Evolutionary conservation across 2,113 vertebrate genomes (phyloP).

Genomic region (Perca flavescens): DNA sequence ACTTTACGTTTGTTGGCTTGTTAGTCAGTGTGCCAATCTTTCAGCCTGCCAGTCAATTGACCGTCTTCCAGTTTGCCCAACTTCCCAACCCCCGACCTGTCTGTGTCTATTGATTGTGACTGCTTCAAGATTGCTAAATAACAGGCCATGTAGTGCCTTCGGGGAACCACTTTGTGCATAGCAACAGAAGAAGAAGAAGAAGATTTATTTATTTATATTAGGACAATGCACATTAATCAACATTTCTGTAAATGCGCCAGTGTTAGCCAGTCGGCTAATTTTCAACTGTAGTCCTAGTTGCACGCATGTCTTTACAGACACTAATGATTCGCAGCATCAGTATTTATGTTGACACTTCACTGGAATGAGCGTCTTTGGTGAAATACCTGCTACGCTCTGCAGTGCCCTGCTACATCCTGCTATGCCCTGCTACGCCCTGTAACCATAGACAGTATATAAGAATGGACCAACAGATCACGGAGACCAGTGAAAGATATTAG

Average conservation of each 20-base stretch:
- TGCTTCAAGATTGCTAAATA: constrained; percentile 7
- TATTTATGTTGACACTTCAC: constrained; percentile 6
- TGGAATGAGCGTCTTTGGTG: not conserved
- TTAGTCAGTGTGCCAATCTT: not conserved
- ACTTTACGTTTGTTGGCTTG: not conserved
- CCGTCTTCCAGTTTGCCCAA: not conserved
- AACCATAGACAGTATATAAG: too few species aligned
- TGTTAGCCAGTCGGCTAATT: too few species aligned
- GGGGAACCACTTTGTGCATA: not conserved
- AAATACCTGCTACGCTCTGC: not conserved
- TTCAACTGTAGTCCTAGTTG: too few species aligned
- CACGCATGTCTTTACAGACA: too few species aligned
- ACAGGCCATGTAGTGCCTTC: not conserved
- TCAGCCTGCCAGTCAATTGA: not conserved
- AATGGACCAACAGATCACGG: too few species aligned
- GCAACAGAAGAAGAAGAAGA: too few species aligned
- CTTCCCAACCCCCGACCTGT: not conserved
- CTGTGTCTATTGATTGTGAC: constrained; percentile 13
- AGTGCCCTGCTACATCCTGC: too few species aligned
- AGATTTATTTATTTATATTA: too few species aligned
- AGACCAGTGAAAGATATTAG: too few species aligned
- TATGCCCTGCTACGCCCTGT: too few species aligned
- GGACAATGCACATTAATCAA: too few species aligned
- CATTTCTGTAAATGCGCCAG: too few species aligned
- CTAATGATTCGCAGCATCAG: constrained; percentile 3